Conservation (phyloP, 2,888 invertebrate species). For the Lasioglossum vierecki region DNA sequence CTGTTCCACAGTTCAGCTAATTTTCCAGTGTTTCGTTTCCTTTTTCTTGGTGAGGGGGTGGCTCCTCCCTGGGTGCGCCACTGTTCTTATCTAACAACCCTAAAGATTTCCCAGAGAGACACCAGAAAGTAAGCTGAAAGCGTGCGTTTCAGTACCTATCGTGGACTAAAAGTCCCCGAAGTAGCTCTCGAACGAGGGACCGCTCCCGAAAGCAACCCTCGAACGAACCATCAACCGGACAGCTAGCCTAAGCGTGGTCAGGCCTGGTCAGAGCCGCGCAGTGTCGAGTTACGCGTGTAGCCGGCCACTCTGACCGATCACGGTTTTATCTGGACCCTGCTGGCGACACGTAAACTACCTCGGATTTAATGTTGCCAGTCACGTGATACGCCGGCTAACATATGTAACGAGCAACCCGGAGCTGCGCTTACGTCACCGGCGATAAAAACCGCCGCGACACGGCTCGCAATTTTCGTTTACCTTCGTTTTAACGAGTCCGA, state of each 20-base stretch:
- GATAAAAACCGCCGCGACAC: constrained; percentile 32
- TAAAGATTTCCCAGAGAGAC: too few species aligned
- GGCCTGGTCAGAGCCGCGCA: background rate
- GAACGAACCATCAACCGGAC: background rate
- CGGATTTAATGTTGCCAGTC: constrained; percentile 39
- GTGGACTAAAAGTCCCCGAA: background rate
- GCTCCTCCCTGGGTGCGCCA: too few species aligned
- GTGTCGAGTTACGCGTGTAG: background rate
- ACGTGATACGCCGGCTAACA: constrained; percentile 39
- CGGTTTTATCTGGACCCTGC: constrained; percentile 17
- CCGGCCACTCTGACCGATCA: background rate
- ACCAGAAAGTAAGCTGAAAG: background rate
- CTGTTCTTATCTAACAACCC: too few species aligned
- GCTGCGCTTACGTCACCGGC: constrained; percentile 14
- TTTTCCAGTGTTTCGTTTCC: too few species aligned
- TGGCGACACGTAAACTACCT: constrained; percentile 35
- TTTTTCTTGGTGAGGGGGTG: too few species aligned
- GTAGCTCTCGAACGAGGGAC: background rate
- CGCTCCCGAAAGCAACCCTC: background rate
- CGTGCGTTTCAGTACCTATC: background rate
- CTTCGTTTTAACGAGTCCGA: constrained; percentile 14
- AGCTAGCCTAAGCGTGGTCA: background rate
- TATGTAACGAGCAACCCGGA: constrained; percentile 30
- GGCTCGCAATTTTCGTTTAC: constrained; percentile 45
- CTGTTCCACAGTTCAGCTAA: too few species aligned